Conservation (phyloP, 2,888 invertebrate species). For the Cheilosia variabilis region DNA sequence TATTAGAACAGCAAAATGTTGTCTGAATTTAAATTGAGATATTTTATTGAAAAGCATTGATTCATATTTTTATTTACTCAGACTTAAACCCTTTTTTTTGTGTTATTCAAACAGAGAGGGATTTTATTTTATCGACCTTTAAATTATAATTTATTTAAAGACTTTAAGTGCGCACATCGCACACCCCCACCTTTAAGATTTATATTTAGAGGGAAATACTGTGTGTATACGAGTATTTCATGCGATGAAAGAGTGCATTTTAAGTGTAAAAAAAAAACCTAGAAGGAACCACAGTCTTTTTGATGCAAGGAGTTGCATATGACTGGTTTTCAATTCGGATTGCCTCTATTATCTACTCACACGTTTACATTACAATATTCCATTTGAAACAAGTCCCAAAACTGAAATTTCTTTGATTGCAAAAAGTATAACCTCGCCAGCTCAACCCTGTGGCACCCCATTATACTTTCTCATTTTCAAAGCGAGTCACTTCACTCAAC, state of each 20-base stretch:
- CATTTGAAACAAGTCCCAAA: not conserved
- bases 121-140: not conserved
- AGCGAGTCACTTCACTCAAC: conserved; percentile 17
- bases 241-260: not conserved
- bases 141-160: conserved; percentile 12
- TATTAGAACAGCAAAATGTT: conserved; percentile 28
- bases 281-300: not conserved
- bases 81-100: not conserved
- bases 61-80: conserved; percentile 4
- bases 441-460: conserved; percentile 12
- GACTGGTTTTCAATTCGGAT: no score
- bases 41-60: conserved; percentile 40
- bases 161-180: not conserved
- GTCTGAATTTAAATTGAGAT: conserved; percentile 49
- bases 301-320: not conserved
- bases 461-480: conserved; percentile 1
- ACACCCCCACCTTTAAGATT: not conserved
- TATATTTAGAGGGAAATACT: conserved; percentile 14
- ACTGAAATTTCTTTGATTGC: not conserved
- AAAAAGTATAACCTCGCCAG: not conserved
- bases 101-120: not conserved
- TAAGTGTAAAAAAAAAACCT: not conserved
- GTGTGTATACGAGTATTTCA: not conserved
- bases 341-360: not conserved
- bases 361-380: not conserved